Evolutionary conservation across 2,113 vertebrate genomes (phyloP).

Genomic region (Gopherus evgoodei): DNA sequence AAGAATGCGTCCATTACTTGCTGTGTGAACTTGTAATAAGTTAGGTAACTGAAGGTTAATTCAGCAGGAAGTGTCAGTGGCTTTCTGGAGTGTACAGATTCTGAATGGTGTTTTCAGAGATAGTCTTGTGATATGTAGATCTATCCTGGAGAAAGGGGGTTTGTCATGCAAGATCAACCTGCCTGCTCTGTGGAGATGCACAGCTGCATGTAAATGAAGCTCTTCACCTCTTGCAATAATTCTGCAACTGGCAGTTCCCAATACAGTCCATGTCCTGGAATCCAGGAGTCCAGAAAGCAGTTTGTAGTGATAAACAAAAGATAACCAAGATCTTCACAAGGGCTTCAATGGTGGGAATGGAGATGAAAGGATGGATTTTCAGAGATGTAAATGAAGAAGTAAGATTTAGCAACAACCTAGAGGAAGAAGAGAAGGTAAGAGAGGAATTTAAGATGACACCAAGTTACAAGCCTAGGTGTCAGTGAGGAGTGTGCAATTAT

Average conservation of each 20-base stretch:
- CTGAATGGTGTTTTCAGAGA: neutral
- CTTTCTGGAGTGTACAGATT: neutral
- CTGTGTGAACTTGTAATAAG: neutral
- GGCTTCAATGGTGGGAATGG: neutral
- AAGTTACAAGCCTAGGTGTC: fast-evolving
- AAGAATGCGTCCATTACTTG: constrained; percentile 24
- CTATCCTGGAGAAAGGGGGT: neutral
- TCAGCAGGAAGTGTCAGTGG: neutral
- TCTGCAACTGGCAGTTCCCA: neutral
- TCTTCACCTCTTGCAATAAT: neutral
- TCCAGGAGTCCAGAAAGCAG: neutral
- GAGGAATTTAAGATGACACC: neutral
- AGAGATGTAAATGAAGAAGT: neutral
- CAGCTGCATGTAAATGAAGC: fast-evolving
- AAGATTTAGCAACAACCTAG: neutral
- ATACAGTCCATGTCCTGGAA: fast-evolving
- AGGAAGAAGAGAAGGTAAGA: fast-evolving
- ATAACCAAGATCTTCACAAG: fast-evolving
- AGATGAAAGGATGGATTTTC: neutral
- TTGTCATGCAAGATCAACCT: fast-evolving
- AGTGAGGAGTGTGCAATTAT: neutral
- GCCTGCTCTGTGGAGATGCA: fast-evolving
- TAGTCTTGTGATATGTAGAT: fast-evolving
- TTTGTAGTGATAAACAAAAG: neutral
- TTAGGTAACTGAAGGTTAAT: neutral